These are phyloP conservation scores for Aphelenchoides fujianensis DNA, from an alignment of 1,140 invertebrate genomes.

Conservation along the genomic window DNA sequence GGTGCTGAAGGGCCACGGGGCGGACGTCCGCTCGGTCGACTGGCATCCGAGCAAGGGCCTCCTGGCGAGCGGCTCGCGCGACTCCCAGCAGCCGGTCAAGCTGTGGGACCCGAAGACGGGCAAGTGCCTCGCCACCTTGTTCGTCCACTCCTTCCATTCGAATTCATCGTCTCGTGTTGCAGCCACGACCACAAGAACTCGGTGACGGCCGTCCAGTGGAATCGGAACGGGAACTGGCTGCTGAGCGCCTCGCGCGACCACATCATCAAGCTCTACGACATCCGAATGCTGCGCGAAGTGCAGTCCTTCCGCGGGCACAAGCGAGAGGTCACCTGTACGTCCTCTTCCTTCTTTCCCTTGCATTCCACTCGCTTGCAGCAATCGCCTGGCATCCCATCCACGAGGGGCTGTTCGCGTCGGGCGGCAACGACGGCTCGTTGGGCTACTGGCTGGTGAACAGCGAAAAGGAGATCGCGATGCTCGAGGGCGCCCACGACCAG, in stretches of 20 bases:
- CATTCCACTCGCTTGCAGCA: too few relatives aligned
- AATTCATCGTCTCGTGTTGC: conserved; percentile 45
- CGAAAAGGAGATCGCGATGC: conserved; percentile 80
- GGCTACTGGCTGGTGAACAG: too few relatives aligned
- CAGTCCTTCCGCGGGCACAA: conserved; percentile 97
- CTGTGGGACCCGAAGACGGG: conserved; percentile 97
- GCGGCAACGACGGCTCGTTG: conserved; percentile 86
- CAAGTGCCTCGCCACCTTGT: conserved; percentile 70
- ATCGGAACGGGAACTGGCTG: conserved; percentile 97
- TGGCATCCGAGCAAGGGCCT: conserved; percentile 98
- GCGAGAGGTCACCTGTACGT: conserved; percentile 85
- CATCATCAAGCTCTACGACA: conserved; percentile 93
- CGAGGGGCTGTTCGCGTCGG: conserved; percentile 90
- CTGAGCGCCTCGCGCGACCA: conserved; percentile 95
- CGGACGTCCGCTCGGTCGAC: conserved; percentile 97
- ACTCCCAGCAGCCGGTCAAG: conserved; percentile 98
- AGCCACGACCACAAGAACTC: conserved; percentile 99
- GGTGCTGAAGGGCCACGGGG: conserved; percentile 91
- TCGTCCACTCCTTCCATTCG: conserved; percentile 34
- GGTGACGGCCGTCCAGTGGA: conserved; percentile 98
- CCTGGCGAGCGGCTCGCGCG: conserved; percentile 95
- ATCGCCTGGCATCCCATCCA: conserved; percentile 96
- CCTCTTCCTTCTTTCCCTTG: conserved; percentile 8
- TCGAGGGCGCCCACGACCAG: conserved; percentile 96
- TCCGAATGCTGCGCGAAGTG: too few relatives aligned